Conservation (phyloP, 2,797 vertebrate species). For the Takifugu rubripes region DNA sequence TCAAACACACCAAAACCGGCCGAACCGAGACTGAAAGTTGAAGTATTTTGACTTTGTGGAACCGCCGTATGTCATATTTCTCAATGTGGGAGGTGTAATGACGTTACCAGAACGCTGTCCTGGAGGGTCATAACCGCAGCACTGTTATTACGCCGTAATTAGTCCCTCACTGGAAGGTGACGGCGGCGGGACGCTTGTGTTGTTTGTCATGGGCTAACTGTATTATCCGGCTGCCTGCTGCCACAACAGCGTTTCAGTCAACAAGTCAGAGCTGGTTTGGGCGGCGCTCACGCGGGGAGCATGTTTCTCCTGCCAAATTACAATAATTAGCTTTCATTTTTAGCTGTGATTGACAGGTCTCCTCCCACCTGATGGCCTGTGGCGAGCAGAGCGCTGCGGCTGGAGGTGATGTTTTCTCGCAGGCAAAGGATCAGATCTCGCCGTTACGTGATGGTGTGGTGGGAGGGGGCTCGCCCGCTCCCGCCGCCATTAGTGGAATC, state of each 20-base stretch:
- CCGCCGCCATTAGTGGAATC: conserved; percentile 35
- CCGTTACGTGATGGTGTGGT: too few species aligned
- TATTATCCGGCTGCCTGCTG: conserved; percentile 40
- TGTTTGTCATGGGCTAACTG: conserved; percentile 54
- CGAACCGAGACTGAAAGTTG: too few species aligned
- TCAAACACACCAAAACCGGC: too few species aligned
- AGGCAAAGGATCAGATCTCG: neutral
- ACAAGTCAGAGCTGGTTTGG: conserved; percentile 41
- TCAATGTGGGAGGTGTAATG: conserved; percentile 25
- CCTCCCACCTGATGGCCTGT: conserved; percentile 26
- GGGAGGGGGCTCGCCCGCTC: conserved; percentile 1
- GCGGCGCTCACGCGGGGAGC: conserved; percentile 29
- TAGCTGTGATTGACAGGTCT: conserved; percentile 58
- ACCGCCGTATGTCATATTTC: too few species aligned
- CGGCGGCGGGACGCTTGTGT: conserved; percentile 30
- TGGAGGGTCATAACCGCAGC: conserved; percentile 52
- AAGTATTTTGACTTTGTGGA: too few species aligned
- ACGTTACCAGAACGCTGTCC: conserved; percentile 51
- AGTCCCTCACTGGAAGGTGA: conserved; percentile 39
- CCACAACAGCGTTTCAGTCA: conserved; percentile 45
- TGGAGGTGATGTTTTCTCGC: conserved; percentile 41
- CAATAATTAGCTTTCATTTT: conserved; percentile 67
- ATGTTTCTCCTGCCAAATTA: conserved; percentile 54
- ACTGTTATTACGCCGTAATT: conserved; percentile 58
- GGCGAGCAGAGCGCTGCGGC: conserved; percentile 15